A percentile compares a stretch with the other conserved stretches of the same genome.
Evolutionary conservation across 2,888 invertebrate genomes (phyloP).

Genomic region (Hirtodrosophila duncani): DNA sequence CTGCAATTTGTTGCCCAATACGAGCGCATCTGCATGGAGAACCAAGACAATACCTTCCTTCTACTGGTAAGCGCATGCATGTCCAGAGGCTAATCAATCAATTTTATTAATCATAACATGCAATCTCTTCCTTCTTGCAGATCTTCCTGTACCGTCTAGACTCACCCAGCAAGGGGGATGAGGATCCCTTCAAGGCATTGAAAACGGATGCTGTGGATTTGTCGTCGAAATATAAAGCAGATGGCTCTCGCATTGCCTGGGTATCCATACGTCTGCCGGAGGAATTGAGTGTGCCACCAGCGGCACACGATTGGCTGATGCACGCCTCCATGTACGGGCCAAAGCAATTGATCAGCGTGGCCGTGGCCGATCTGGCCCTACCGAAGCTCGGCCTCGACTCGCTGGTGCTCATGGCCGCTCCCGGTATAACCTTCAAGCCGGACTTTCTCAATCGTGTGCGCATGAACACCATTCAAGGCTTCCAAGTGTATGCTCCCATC

Average conservation of each 20-base stretch:
- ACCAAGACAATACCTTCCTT: constrained; percentile 88
- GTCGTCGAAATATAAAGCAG: constrained; percentile 83
- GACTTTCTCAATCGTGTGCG: constrained; percentile 96
- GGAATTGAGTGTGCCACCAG: constrained; percentile 51
- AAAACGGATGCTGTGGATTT: constrained; percentile 83
- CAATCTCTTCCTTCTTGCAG: constrained; percentile 60
- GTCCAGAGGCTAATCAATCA: neutral
- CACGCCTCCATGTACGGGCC: constrained; percentile 77
- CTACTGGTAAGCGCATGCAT: constrained; percentile 80
- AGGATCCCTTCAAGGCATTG: constrained; percentile 81
- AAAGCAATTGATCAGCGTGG: constrained; percentile 77
- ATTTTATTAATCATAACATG: neutral
- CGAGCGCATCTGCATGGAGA: constrained; percentile 85
- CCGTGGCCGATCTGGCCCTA: constrained; percentile 84
- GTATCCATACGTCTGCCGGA: constrained; percentile 83
- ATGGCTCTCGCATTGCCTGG: constrained; percentile 85
- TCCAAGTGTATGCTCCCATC: constrained; percentile 94
- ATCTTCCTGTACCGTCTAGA: constrained; percentile 84
- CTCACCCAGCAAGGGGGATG: constrained; percentile 82
- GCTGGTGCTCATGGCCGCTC: constrained; percentile 84
- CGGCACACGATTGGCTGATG: constrained; percentile 66
- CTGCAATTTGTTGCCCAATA: constrained; percentile 86
- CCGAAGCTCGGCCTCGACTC: constrained; percentile 86
- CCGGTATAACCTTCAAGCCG: constrained; percentile 84
- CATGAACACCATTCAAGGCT: constrained; percentile 94